phyloP scores from a whole-genome alignment of 2,113 vertebrate genomes.

The Sphaerodactylus townsendi region DNA sequence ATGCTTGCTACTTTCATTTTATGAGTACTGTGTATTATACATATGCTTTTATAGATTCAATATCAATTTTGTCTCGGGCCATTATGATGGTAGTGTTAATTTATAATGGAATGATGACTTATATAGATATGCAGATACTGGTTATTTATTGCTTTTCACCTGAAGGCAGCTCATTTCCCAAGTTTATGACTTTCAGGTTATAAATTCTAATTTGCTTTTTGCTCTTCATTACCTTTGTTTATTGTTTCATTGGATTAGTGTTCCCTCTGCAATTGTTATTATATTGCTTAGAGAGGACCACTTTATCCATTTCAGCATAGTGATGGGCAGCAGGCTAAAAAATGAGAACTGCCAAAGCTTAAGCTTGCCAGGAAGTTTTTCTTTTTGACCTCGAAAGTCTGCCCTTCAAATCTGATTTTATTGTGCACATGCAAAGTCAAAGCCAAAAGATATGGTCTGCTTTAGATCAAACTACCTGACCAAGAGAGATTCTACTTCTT shows the following conservation, averaged over 20 bases:
- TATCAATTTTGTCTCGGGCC: neutral
- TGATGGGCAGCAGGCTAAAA: neutral
- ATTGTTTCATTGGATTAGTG: neutral
- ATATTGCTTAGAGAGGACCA: neutral
- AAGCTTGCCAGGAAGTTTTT: neutral
- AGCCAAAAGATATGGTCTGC: neutral
- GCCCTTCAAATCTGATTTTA: neutral
- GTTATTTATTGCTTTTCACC: slow-evolving; percentile 16
- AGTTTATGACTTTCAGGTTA: slow-evolving; percentile 4
- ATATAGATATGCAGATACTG: neutral
- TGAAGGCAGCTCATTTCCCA: neutral
- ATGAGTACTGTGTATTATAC: neutral
- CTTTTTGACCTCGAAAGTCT: neutral
- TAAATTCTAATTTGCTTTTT: slow-evolving; percentile 20
- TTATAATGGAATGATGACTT: slow-evolving; percentile 7
- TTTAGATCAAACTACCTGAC: neutral
- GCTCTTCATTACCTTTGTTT: neutral
- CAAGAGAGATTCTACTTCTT: neutral
- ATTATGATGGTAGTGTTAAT: neutral
- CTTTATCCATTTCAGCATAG: neutral
- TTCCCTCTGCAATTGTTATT: neutral
- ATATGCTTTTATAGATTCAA: neutral
- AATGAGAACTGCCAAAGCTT: neutral
- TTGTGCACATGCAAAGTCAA: too few relatives aligned
- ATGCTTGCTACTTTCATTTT: neutral